These are phyloP conservation scores for Nannobrachium achirus DNA, from an alignment of 2,113 vertebrate species.

Conservation along the genomic window DNA sequence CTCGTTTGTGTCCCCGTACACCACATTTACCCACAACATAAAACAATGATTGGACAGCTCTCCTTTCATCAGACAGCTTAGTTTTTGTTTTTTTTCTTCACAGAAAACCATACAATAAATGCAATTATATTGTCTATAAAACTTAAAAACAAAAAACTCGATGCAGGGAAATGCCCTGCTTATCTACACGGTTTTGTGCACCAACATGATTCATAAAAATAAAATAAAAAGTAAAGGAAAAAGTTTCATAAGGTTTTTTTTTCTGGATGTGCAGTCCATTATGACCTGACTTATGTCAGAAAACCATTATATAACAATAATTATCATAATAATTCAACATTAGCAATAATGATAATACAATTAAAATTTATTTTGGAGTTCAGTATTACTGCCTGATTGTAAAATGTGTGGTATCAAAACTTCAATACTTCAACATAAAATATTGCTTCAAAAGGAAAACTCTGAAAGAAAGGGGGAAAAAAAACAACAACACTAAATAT, in stretches of 20 bases:
- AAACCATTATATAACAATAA: conserved; percentile 48
- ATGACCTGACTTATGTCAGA: conserved; percentile 52
- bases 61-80: conserved; percentile 35
- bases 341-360: conserved; percentile 55
- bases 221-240: conserved; percentile 39
- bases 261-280: conserved; percentile 39
- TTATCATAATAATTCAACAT: conserved; percentile 31
- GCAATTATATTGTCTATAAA: conserved; percentile 39
- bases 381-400: conserved; percentile 35
- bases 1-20: neutral
- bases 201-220: conserved; percentile 26
- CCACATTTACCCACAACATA: conserved; percentile 41
- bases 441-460: conserved; percentile 53
- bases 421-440: conserved; percentile 59
- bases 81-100: conserved; percentile 18
- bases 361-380: conserved; percentile 48
- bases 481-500: conserved; percentile 35
- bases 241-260: conserved; percentile 54
- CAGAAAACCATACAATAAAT: conserved; percentile 52
- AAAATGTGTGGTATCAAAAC: conserved; percentile 53
- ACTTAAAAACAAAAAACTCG: conserved; percentile 32
- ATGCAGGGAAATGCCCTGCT: conserved; percentile 41
- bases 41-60: conserved; percentile 34
- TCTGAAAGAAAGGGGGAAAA: conserved; percentile 44
- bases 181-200: conserved; percentile 55